Percentiles rank a stretch among this genome's conserved stretches.
phyloP scores from a whole-genome alignment of 2,888 invertebrate species.

The Anaspis maculata region DNA sequence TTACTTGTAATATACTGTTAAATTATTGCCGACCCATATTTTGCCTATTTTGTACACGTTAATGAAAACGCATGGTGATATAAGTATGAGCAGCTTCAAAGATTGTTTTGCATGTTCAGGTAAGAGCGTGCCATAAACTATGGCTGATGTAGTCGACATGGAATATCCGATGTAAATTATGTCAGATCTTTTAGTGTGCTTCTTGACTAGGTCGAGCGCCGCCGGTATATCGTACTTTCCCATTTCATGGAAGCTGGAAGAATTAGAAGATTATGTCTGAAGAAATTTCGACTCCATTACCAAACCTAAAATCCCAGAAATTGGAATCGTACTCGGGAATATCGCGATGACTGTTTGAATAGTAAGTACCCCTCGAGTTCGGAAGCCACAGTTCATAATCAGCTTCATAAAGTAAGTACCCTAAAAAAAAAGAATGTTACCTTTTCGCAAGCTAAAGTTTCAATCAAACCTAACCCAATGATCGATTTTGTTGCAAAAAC shows the following conservation, averaged over 20 bases:
- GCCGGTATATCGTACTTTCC: slow-evolving; percentile 1
- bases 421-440: neutral
- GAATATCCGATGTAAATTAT: neutral
- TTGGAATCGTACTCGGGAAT: neutral
- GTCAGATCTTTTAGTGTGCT: neutral
- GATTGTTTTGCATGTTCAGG: neutral
- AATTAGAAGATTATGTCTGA: neutral
- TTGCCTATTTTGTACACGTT: too few species aligned
- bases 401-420: neutral
- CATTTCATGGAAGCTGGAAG: slow-evolving; percentile 1
- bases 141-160: neutral
- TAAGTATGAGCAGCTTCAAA: neutral
- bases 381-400: slow-evolving; percentile 1
- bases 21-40: too few species aligned
- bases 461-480: too few species aligned
- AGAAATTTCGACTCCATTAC: neutral
- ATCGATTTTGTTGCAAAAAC: neutral
- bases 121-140: neutral
- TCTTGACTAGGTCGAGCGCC: neutral
- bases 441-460: too few species aligned
- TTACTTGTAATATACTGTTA: too few species aligned
- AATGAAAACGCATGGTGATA: too few species aligned
- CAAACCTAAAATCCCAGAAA: neutral
- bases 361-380: slow-evolving; percentile 1
- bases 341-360: neutral